phyloP scores from a whole-genome alignment of 2,113 vertebrate genomes.

The Vimba vimba region DNA sequence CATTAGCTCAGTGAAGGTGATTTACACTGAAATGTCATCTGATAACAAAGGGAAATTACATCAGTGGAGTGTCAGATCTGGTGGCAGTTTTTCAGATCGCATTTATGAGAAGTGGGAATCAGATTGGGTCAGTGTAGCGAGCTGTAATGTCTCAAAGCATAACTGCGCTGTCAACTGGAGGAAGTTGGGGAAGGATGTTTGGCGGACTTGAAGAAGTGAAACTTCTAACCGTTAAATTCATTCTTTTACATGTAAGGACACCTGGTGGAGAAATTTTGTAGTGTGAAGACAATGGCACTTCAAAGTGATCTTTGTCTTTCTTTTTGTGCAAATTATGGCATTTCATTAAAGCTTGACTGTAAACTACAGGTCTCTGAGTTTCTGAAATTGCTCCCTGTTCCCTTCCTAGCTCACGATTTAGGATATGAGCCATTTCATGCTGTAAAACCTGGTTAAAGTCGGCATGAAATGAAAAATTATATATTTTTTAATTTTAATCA shows the following conservation, averaged over 20 bases:
- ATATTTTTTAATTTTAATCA: too few relatives aligned
- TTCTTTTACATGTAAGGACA: slow-evolving; percentile 41
- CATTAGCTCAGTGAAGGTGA: slow-evolving; percentile 15
- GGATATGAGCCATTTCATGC: background rate
- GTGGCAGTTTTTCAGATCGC: background rate
- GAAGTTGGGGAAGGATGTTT: slow-evolving; percentile 17
- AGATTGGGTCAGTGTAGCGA: background rate
- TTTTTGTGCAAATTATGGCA: background rate
- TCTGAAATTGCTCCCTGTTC: background rate
- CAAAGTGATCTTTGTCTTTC: background rate
- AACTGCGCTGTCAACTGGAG: background rate
- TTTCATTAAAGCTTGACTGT: background rate
- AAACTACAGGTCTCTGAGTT: background rate
- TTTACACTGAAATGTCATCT: background rate
- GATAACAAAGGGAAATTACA: slow-evolving; percentile 11
- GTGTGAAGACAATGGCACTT: background rate
- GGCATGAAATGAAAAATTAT: background rate
- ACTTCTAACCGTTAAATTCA: background rate
- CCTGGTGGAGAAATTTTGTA: slow-evolving; percentile 34
- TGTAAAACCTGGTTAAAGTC: background rate
- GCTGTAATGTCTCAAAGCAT: background rate
- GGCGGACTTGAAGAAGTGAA: slow-evolving; percentile 45
- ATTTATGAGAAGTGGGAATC: slow-evolving; percentile 31
- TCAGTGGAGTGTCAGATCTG: background rate
- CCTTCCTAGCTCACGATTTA: background rate